These are phyloP conservation scores for Myrmecobius fasciatus DNA, from an alignment of 2,113 vertebrate species.

Conservation along the genomic window DNA sequence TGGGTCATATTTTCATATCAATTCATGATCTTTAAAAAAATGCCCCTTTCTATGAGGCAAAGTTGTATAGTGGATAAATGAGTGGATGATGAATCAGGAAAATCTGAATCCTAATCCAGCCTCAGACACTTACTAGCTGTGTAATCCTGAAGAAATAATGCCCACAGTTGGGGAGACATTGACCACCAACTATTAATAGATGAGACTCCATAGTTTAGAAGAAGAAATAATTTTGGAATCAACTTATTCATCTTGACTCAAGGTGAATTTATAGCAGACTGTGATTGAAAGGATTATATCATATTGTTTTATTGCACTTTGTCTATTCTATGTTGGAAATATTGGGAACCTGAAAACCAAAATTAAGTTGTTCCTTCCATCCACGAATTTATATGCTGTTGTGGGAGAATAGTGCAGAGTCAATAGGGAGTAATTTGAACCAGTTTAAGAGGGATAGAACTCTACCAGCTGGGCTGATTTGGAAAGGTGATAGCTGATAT, in stretches of 20 bases:
- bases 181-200: neutral
- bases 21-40: neutral
- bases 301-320: neutral
- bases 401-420: neutral
- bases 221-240: neutral
- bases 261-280: neutral
- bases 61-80: neutral
- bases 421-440: neutral
- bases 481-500: neutral
- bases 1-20: neutral
- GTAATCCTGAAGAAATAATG: neutral
- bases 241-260: neutral
- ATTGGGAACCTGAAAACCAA: neutral
- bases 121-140: neutral
- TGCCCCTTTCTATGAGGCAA: neutral
- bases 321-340: neutral
- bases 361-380: neutral
- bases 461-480: neutral
- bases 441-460: neutral
- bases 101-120: neutral
- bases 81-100: neutral
- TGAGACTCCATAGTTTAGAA: neutral
- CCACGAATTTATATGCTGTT: neutral
- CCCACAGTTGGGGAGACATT: neutral
- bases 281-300: neutral